Evolutionary conservation across 2,113 vertebrate genomes (phyloP).

Genomic region (Dicerorhinus sumatrensis): DNA sequence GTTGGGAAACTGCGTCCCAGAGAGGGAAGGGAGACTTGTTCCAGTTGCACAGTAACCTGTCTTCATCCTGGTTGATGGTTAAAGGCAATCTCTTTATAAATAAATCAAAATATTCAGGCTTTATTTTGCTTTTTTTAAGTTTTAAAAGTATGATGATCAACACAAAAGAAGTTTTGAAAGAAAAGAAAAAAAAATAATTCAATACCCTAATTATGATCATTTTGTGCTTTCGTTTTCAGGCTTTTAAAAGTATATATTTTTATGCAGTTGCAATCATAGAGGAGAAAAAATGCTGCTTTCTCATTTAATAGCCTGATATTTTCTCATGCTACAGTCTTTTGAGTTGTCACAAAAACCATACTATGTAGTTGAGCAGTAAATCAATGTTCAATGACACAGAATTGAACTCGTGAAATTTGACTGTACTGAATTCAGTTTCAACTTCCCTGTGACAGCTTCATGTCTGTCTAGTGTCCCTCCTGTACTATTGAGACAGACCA

Average conservation of each 20-base stretch:
- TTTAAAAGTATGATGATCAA: not conserved
- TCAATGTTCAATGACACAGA: not conserved
- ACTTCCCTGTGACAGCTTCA: not conserved
- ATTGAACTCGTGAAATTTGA: not conserved
- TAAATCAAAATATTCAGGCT: not conserved
- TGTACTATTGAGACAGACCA: not conserved
- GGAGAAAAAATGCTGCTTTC: not conserved
- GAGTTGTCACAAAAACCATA: not conserved
- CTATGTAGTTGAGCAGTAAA: not conserved
- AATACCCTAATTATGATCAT: not conserved
- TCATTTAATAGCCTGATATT: not conserved
- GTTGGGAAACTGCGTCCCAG: not conserved
- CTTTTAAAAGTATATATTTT: not conserved
- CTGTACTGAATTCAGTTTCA: constrained; percentile 5
- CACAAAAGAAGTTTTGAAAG: constrained; percentile 4
- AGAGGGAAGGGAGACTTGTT: too few species aligned
- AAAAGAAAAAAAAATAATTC: not conserved
- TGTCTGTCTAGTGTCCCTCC: not conserved
- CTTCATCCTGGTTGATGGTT: not conserved
- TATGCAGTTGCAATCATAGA: not conserved
- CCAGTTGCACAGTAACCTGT: not conserved
- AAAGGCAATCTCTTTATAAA: not conserved
- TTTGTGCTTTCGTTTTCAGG: constrained; percentile 40
- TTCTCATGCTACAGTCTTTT: not conserved
- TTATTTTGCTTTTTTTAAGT: not conserved